Conservation (phyloP, 2,113 vertebrate species). For the Rafetus swinhoei region DNA sequence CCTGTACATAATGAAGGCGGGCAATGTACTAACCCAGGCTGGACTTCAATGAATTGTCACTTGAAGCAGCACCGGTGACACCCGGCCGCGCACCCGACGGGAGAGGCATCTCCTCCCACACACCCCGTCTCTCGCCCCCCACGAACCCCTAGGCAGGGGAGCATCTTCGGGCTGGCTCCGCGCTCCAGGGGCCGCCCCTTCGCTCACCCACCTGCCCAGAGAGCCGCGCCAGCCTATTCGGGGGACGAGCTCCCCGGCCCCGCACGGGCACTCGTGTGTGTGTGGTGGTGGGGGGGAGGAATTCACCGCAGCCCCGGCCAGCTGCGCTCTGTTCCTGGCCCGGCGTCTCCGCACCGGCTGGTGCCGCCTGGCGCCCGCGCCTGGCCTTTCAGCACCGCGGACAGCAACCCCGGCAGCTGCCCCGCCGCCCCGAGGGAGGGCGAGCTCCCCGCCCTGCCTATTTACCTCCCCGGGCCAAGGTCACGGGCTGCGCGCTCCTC, state of each 20-base stretch:
- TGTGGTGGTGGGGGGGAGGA: too few species aligned
- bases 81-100: background rate
- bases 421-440: background rate
- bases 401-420: background rate
- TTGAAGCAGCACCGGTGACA: background rate
- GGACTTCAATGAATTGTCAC: constrained; percentile 32
- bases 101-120: background rate
- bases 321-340: background rate
- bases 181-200: accelerated
- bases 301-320: background rate
- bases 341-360: background rate
- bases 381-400: constrained; percentile 31
- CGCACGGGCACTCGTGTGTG: background rate
- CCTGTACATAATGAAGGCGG: constrained; percentile 16
- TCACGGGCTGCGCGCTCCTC: constrained; percentile 61
- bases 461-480: constrained; percentile 81
- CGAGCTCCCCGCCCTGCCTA: background rate
- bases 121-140: background rate
- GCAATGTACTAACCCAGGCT: constrained; percentile 5
- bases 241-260: background rate
- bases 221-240: background rate
- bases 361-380: background rate
- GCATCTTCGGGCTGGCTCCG: too few species aligned
- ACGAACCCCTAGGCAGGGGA: too few species aligned
- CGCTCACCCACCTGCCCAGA: background rate